Evolutionary conservation across 2,888 invertebrate genomes (phyloP).

Genomic region (Apamea sordens): DNA sequence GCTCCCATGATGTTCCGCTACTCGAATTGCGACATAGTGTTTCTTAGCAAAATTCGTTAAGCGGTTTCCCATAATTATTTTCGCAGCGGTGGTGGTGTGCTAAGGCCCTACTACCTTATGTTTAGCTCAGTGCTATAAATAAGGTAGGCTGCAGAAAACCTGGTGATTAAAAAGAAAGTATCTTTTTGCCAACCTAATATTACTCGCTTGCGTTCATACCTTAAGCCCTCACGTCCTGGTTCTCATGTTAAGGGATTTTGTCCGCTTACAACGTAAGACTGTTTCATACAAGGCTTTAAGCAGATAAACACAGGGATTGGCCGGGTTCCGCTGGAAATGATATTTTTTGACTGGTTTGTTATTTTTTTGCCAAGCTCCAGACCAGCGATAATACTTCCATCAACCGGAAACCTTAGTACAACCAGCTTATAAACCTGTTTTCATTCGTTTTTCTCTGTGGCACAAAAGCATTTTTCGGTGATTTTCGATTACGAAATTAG

Average conservation of each 20-base stretch:
- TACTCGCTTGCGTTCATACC: constrained; percentile 54
- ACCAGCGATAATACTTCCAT: constrained; percentile 50
- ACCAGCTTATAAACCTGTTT: constrained; percentile 35
- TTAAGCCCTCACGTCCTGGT: constrained; percentile 37
- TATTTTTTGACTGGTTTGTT: constrained; percentile 65
- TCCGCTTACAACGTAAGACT: constrained; percentile 72
- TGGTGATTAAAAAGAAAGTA: background rate
- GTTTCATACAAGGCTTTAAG: constrained; percentile 73
- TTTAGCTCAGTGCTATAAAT: background rate
- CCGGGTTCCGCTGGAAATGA: constrained; percentile 63
- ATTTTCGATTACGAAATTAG: constrained; percentile 43
- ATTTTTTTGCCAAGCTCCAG: constrained; percentile 49
- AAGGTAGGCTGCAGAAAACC: too few relatives aligned
- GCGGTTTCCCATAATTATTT: background rate
- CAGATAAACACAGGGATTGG: constrained; percentile 75
- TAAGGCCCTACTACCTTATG: background rate
- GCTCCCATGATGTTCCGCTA: background rate
- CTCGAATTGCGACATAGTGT: background rate
- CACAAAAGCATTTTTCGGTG: constrained; percentile 13
- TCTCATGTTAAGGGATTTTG: constrained; percentile 66
- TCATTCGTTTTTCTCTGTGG: background rate
- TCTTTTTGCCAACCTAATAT: background rate
- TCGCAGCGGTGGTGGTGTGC: background rate
- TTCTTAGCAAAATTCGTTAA: background rate
- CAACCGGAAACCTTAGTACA: constrained; percentile 38